Evolutionary conservation across 2,888 invertebrate genomes (phyloP), one percentile per base, ranked within the genome.

Genomic region (Carcina quercana): DNA sequence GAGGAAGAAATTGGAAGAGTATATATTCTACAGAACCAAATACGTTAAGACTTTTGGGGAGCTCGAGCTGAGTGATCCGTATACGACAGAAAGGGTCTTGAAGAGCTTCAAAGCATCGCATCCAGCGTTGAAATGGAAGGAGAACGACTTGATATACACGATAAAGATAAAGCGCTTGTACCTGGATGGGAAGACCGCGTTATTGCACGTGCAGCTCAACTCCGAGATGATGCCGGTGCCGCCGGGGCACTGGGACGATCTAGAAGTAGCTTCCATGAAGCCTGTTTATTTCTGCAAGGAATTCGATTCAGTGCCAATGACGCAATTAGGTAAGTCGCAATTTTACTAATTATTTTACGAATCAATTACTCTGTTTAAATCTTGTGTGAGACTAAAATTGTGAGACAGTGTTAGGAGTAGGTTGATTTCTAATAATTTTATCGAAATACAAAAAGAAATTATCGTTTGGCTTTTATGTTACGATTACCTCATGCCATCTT

Each of bases 1-100:
- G 73, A 53, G 62, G 32, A 57, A 50, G 20, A 69, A 63, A 30
- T 32, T 83, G 3, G 62, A 59, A 40, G 68, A 73, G 26, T 80
- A 70, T 25, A 64, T 79, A 13, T 75, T 48, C 19, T 67, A 63
- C 32, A 57, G 57, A 22, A 73, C 66, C 0, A 67, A 61, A 24
- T 79, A 73, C 35, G 43, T 50, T 0, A 53, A 55, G n/a, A 37
- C 51, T 1, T 50, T 57, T 24, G 58, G 57, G 0, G 49, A 47
- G 2, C 15, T 50, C 0, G 32, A 46, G 17, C 12, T 30, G 3
- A 43, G 50, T 25, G 42, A 52, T 15, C 48, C 36, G 0, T 26
- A 40, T 13, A 19, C 14, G 1, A 43, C 50, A 5, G 59, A 67
- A 37, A 40, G 42, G 6, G 31, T 42, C 1, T 42, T 75, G 4